These are phyloP conservation scores for Rhinatrema bivittatum DNA, from an alignment of 2,797 vertebrate genomes.

Conservation along the genomic window DNA sequence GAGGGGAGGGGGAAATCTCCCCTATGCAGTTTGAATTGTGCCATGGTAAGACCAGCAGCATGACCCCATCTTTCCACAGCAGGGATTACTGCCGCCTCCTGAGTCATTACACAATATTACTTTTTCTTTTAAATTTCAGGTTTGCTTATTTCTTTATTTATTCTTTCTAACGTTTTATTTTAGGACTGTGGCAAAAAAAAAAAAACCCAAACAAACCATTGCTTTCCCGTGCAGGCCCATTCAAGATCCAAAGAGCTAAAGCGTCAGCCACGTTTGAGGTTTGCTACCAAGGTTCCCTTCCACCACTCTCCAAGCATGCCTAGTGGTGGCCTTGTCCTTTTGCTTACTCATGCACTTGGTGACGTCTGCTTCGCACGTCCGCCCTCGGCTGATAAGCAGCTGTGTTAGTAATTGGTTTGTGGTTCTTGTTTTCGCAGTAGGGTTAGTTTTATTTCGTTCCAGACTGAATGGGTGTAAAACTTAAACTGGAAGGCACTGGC, in stretches of 20 bases:
- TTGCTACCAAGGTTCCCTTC: slow-evolving; percentile 13
- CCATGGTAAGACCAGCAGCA: too few relatives aligned
- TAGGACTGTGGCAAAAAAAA: too few relatives aligned
- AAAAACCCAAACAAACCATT: too few relatives aligned
- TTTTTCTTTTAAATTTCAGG: too few relatives aligned
- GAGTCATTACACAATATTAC: too few relatives aligned
- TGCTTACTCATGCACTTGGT: slow-evolving; percentile 50
- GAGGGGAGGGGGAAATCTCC: too few relatives aligned
- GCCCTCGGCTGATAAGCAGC: slow-evolving; percentile 39
- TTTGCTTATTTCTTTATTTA: too few relatives aligned
- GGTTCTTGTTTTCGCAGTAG: too few relatives aligned
- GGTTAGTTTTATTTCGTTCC: slow-evolving; percentile 62
- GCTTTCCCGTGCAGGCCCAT: not conserved
- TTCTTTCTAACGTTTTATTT: too few relatives aligned
- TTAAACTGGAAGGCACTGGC: slow-evolving; percentile 65
- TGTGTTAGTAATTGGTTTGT: slow-evolving; percentile 65
- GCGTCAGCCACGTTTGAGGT: slow-evolving; percentile 2
- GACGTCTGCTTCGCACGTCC: slow-evolving; percentile 19
- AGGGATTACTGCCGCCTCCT: too few relatives aligned
- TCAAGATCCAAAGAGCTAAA: not conserved
- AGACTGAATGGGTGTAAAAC: slow-evolving; percentile 60
- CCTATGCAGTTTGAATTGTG: too few relatives aligned
- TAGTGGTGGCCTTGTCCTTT: slow-evolving; percentile 22
- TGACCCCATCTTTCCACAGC: too few relatives aligned
- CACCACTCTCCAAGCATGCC: slow-evolving; percentile 43